Evolutionary conservation across 2,888 invertebrate species (phyloP), one percentile per base, ranked within the genome.

Genomic region (Vanessa cardui): DNA sequence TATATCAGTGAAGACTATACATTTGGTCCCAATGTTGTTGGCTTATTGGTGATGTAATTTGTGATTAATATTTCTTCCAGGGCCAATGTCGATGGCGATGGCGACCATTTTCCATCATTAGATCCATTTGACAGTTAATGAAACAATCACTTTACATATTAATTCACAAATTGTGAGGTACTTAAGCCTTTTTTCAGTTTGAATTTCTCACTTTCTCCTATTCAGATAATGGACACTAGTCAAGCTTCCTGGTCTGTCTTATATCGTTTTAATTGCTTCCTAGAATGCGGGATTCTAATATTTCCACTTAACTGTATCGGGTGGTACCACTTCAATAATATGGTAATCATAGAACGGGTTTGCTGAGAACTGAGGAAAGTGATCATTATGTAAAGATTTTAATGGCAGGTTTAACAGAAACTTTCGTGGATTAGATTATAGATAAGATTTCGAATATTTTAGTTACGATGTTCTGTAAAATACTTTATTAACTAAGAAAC

Each of bases 371-470:
- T 52, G 47, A 54, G 56, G 64, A 65, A 69, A 65, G 65, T 62
- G 46, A 64, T 60, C 15, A 62, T 66, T 66, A 66, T 66, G 66
- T 56, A 61, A 66, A 66, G 47, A 26, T 56, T 26, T 62, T 62
- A 61, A 61, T 61, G 66, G 21, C 47, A 58, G 56, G 56, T 49
- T 61, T 45, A 39, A 33, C 21, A 44, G 65, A 56, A 56, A 47
- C 31, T 39, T 54, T 39, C 15, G 18, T 47, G 18, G 7, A n/a
- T 47, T 47, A n/a, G 47, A 54, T 54, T 31, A 16, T 50, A 50
- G 50, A 50, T 54, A 54, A 12, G 15, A 31, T 54, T n/a, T 26
- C 7, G 26, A 16, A 31, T 54, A 31, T 54, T 31, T 52, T 39
- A 39, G 12, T 39, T 39, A 12, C 9, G 12, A 9, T 12, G 12